Conservation (phyloP, 2,113 vertebrate genomes). For the Noctilio leporinus region DNA sequence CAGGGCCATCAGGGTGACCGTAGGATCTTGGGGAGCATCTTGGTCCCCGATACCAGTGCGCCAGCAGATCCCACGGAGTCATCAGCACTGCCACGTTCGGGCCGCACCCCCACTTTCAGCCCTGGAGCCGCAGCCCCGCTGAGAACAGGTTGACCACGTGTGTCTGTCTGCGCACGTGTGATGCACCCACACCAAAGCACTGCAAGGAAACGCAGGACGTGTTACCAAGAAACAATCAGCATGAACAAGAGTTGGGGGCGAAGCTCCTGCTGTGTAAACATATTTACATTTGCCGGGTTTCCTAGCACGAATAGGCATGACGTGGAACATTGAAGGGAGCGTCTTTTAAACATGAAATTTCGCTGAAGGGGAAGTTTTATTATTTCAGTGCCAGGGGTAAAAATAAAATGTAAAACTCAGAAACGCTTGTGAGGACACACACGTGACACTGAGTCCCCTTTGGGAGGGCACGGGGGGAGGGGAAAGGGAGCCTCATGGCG, state of each 20-base stretch:
- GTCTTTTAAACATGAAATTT: neutral
- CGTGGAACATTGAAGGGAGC: neutral
- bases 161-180: accelerated
- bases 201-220: neutral
- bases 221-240: neutral
- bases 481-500: accelerated
- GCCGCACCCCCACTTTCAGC: neutral
- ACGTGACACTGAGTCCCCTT: neutral
- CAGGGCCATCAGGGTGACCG: accelerated
- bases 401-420: neutral
- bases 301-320: neutral
- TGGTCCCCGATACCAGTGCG: accelerated
- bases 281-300: neutral
- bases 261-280: too few species aligned
- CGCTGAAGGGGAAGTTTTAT: neutral
- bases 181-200: accelerated
- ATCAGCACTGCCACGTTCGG: accelerated
- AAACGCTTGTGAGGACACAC: neutral
- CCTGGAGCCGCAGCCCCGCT: neutral
- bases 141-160: too few species aligned
- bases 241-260: neutral
- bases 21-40: accelerated
- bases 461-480: neutral
- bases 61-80: neutral
- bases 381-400: neutral